Percentiles rank a stretch among this genome's conserved stretches.
Evolutionary conservation across 2,888 invertebrate genomes (phyloP).

Genomic region (Cremastinae sp.): DNA sequence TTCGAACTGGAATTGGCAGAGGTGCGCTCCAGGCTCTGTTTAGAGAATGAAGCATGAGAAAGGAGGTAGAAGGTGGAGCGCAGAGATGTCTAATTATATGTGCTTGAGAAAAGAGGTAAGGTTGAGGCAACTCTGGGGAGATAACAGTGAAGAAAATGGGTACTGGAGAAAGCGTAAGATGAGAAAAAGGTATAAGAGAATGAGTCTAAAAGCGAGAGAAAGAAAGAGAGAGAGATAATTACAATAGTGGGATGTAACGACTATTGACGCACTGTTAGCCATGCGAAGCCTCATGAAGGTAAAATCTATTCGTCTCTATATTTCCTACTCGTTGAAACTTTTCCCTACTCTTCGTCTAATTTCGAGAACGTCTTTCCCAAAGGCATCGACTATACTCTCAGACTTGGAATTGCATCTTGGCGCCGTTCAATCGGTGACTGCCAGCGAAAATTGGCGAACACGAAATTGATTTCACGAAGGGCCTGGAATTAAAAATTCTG

Average conservation of each 20-base stretch:
- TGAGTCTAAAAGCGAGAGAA: conserved; percentile 23
- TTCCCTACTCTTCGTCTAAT: conserved; percentile 6
- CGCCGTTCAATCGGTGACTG: no score
- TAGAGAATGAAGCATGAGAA: conserved; percentile 13
- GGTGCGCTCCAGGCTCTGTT: conserved; percentile 25
- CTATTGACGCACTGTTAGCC: conserved; percentile 67
- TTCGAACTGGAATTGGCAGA: conserved; percentile 40
- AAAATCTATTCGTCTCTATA: conserved; percentile 29
- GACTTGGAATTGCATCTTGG: no score
- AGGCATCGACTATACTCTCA: no score
- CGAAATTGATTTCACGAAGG: no score
- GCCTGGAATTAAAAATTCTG: neutral
- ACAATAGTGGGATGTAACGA: conserved; percentile 68
- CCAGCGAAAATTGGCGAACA: no score
- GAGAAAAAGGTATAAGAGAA: neutral
- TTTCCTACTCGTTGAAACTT: conserved; percentile 13
- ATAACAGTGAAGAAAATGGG: conserved; percentile 32
- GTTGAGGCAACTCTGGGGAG: conserved; percentile 51
- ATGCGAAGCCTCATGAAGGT: conserved; percentile 26
- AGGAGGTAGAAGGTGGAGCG: conserved; percentile 40
- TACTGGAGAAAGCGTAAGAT: conserved; percentile 29
- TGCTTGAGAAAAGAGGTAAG: conserved; percentile 50
- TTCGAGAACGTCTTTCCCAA: neutral
- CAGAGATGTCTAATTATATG: conserved; percentile 53
- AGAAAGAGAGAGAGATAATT: conserved; percentile 57